Evolutionary conservation across 2,113 vertebrate genomes (phyloP), one percentile per base, ranked within the genome.

Genomic region (Silurus meridionalis): DNA sequence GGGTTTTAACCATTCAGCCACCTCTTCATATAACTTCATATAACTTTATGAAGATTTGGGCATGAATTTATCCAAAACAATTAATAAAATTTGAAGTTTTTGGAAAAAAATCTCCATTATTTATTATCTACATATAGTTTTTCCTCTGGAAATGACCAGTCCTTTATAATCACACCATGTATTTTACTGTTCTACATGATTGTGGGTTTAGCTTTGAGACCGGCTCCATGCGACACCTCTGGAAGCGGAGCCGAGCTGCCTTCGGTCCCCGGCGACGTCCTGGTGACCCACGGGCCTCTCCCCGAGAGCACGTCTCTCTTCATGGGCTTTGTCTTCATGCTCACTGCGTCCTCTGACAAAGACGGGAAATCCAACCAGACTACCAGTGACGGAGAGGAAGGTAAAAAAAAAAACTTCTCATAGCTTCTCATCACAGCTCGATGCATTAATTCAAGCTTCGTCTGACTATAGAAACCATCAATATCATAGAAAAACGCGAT

Each of bases 291-390:
- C 37, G 97, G 98, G 0, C 98, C 97, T 5, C 89, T 97, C 88
- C 98, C 98, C 6, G 94, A 95, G 61, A 98, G 95, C 90, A 90
- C 96, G 23, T 95, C 97, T 0, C 97, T 99, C 53, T 99, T 99
- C 88, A 93, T 97, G 93, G 98, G 98, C 80, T 99, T 98, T 71
- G 98, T 97, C 55, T 98, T 99, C 93, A 96, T 99, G 89, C 95
- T 99, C 88, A 98, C 97, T 0, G 95, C 95, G 48, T 97, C 98
- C 9, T 97, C 96, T 0, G 95, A 97, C 79, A 92, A 58, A 66
- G 97, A 99, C 91, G 95, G 96, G 74, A 86, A 95, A 81, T 88
- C 91, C 85, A 95, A 96, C 92, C 92, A 90, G 83, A 92, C 91
- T 69, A 92, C 90, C 23, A 95, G 95, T 0, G 97, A 97, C 3